Conservation (phyloP, 2,113 vertebrate genomes). For the Tychaedon coryphoeus region DNA sequence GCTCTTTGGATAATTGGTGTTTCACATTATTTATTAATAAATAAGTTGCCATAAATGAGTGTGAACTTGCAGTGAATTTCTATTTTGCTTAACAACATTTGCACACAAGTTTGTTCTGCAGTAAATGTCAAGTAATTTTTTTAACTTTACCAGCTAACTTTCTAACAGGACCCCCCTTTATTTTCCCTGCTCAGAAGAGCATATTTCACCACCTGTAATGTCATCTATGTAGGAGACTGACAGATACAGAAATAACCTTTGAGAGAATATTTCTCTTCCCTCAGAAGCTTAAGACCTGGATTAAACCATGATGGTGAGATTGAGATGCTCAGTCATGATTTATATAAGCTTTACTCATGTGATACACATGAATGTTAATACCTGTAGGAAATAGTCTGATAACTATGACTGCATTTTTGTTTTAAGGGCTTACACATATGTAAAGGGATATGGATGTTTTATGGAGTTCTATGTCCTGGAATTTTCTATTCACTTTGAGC, state of each 20-base stretch:
- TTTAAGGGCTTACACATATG: background rate
- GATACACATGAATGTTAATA: background rate
- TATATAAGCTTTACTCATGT: background rate
- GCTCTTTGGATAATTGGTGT: background rate
- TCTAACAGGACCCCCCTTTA: fast-evolving
- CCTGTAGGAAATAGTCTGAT: background rate
- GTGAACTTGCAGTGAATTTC: background rate
- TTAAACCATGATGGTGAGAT: background rate
- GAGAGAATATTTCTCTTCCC: background rate
- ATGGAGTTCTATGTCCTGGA: background rate
- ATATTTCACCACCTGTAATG: background rate
- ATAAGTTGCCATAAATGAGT: background rate
- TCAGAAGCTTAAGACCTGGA: background rate
- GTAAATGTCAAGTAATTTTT: background rate
- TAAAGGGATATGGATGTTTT: background rate
- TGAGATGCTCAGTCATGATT: background rate
- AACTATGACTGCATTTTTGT: background rate
- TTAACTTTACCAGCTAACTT: background rate
- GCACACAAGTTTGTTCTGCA: background rate
- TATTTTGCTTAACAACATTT: background rate
- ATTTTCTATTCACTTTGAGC: background rate
- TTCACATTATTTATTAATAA: background rate
- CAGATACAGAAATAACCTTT: constrained; percentile 2
- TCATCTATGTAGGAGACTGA: background rate
- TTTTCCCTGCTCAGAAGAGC: background rate